These are phyloP conservation scores for Lasius platythorax DNA, from an alignment of 2,888 invertebrate species.

Conservation along the genomic window DNA sequence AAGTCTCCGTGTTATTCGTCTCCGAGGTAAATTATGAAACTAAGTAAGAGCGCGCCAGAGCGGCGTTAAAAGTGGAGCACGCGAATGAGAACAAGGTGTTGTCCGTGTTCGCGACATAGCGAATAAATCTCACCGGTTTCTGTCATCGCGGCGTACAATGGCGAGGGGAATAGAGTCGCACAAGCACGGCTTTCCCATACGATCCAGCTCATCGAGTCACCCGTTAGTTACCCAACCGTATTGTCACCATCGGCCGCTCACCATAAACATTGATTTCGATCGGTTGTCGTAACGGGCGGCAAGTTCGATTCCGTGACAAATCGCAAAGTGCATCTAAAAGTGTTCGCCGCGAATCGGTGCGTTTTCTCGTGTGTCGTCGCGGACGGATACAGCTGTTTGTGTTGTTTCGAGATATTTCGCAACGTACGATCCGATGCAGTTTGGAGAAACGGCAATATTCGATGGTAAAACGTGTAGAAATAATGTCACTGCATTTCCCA, in stretches of 20 bases:
- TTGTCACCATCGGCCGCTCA: slow-evolving; percentile 38
- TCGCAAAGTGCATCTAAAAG: slow-evolving; percentile 52
- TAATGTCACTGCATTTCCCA: background rate
- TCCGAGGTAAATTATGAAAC: slow-evolving; percentile 47
- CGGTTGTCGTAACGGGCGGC: slow-evolving; percentile 46
- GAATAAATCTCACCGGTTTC: slow-evolving; percentile 66
- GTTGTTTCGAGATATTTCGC: background rate
- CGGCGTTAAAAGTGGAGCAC: slow-evolving; percentile 53
- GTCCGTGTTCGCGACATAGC: slow-evolving; percentile 58
- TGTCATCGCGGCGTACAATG: slow-evolving; percentile 66
- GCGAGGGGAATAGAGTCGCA: slow-evolving; percentile 55
- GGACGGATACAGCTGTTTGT: slow-evolving; percentile 20
- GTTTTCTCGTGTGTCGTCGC: slow-evolving; percentile 33
- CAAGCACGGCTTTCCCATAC: slow-evolving; percentile 62
- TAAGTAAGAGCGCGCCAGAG: slow-evolving; percentile 26
- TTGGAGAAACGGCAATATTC: background rate
- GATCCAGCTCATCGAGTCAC: slow-evolving; percentile 58
- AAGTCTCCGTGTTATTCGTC: slow-evolving; percentile 26
- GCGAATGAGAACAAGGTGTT: slow-evolving; percentile 59
- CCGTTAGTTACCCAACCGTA: slow-evolving; percentile 61
- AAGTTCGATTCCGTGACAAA: slow-evolving; percentile 30
- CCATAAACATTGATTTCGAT: slow-evolving; percentile 58
- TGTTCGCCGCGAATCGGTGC: slow-evolving; percentile 50
- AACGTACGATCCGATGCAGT: slow-evolving; percentile 5
- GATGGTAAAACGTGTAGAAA: background rate